Evolutionary conservation across 2,888 invertebrate species (phyloP).

Genomic region (Dasypogon diadema): DNA sequence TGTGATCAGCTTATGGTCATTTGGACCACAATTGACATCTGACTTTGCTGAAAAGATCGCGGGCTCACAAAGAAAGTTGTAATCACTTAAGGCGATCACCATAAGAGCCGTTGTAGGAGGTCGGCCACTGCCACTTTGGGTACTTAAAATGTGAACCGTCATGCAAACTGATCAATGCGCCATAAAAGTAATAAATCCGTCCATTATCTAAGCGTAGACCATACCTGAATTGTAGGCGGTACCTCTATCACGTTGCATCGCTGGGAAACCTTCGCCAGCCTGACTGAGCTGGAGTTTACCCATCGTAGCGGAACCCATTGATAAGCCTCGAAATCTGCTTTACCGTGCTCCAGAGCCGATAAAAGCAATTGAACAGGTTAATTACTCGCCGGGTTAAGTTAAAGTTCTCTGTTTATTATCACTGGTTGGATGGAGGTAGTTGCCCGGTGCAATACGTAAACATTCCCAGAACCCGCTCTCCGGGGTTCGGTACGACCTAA

Average conservation of each 20-base stretch:
- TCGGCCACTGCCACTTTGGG: background rate
- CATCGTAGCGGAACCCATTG: background rate
- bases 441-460: conserved; percentile 14
- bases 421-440: background rate
- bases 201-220: background rate
- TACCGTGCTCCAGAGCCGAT: background rate
- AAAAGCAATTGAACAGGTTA: conserved; percentile 44
- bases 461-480: background rate
- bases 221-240: background rate
- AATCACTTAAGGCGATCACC: conserved; percentile 16
- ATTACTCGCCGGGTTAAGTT: conserved; percentile 14
- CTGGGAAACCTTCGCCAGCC: background rate
- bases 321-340: conserved; percentile 2
- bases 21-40: background rate
- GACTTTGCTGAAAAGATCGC: background rate
- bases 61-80: background rate
- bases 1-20: conserved; percentile 1
- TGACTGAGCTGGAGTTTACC: no score
- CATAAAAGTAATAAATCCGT: conserved; percentile 14
- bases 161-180: background rate
- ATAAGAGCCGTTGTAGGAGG: background rate
- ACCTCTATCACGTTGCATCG: background rate
- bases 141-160: background rate
- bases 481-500: background rate
- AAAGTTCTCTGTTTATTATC: conserved; percentile 17